Conservation (phyloP, 2,888 invertebrate genomes). For the Leptopilina myrica region DNA sequence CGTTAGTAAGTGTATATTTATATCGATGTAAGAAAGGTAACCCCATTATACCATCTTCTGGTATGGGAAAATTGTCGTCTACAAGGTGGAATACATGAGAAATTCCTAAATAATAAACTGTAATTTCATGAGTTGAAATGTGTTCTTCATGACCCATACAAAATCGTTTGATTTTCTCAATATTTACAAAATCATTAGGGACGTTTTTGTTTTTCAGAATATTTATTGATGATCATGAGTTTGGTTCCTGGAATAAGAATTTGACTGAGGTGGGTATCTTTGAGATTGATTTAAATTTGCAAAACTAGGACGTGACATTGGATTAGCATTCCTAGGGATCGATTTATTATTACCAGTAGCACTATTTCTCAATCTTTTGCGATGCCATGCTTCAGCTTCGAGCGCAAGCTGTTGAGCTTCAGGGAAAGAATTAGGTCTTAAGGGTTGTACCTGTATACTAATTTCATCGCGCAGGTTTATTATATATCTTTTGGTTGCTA, state of each 20-base stretch:
- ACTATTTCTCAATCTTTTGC: neutral
- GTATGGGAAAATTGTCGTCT: neutral
- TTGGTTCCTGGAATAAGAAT: too few relatives aligned
- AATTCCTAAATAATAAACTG: neutral
- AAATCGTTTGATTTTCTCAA: neutral
- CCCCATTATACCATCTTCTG: neutral
- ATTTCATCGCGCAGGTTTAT: constrained; percentile 3
- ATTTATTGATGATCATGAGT: constrained; percentile 9
- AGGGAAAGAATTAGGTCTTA: neutral
- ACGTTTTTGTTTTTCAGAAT: neutral
- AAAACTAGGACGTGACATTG: too few relatives aligned
- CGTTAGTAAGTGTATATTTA: neutral
- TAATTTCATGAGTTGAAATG: neutral
- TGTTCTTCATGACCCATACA: neutral
- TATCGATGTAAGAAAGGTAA: neutral
- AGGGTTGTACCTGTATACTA: neutral
- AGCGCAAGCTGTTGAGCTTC: neutral
- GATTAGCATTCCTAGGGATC: too few relatives aligned
- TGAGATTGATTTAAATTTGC: too few relatives aligned
- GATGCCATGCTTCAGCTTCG: neutral
- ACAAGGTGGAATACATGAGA: neutral
- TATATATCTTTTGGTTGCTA: neutral
- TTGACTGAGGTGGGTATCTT: too few relatives aligned
- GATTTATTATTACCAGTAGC: neutral
- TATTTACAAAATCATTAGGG: neutral